Evolutionary conservation across 2,888 invertebrate species (phyloP), one percentile per base, ranked within the genome.

Genomic region (Drosophila pseudotakahashii): DNA sequence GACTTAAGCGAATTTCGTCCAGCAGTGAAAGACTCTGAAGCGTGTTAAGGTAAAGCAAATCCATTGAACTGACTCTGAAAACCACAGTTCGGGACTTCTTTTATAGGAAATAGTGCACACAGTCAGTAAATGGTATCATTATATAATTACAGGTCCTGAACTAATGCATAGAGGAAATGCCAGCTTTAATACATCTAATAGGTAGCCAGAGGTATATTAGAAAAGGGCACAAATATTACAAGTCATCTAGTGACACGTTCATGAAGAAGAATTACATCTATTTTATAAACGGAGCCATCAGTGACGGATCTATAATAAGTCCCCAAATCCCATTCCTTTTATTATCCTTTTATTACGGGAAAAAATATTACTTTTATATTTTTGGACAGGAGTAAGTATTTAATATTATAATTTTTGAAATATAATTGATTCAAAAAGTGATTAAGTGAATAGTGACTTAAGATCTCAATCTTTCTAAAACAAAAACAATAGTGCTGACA

Each of bases 21-120:
- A 53, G 13, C 47, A 81, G 16, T 23, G 75, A 58, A 7, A 77
- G 37, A 41, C 79, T 81, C 32, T 81, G 88, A 9, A 87, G 51
- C 9, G 69, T 45, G 61, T 62, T 72, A n/a, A 79, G 45, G 52
- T 58, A 48, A 7, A 84, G 45, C 26, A 70, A 57, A 45, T 75
- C 85, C 81, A 81, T 87, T 45, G 7, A 3, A 16, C 11, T 6
- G 36, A 23, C 73, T 63, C 16, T 7, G 13, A 2, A 26, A 19
- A 1, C 3, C 6, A n/a, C 4, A 23, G 9, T 36, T 14, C 7
- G 7, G 13, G 4, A 6, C 36, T 13, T 26, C 60, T 71, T 81
- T 77, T 81, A 81, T 81, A 81, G 45, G 10, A 16, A 16, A 5
- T 37, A n/a, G 19, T 19, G 6, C 11, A 14, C 11, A 14, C 11